phyloP scores from a whole-genome alignment of 2,797 vertebrate genomes.

The Pseudotriccus pelzelni region DNA sequence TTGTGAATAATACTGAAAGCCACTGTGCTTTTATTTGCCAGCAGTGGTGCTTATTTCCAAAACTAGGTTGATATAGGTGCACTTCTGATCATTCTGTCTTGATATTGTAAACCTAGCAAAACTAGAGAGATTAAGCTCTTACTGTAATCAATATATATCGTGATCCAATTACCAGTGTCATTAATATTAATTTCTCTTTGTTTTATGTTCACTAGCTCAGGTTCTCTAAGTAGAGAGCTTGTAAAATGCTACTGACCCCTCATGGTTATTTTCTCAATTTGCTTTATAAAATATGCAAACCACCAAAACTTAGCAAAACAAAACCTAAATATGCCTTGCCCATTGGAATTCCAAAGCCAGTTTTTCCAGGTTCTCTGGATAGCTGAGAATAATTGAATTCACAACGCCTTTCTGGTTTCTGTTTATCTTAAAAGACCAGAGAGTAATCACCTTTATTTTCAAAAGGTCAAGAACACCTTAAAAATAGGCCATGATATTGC shows the following conservation, averaged over 20 bases:
- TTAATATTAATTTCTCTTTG: not conserved
- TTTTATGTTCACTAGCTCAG: not conserved
- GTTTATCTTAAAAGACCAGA: not conserved
- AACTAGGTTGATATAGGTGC: not conserved
- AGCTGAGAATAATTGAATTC: not conserved
- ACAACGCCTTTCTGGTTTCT: accelerated
- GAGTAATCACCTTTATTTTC: not conserved
- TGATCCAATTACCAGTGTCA: not conserved
- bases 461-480: not conserved
- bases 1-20: not conserved
- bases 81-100: not conserved
- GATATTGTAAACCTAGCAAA: not conserved
- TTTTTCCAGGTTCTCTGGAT: not conserved
- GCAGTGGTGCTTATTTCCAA: not conserved
- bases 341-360: not conserved
- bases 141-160: not conserved
- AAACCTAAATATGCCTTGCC: not conserved
- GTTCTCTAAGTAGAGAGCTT: not conserved
- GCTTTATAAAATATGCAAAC: not conserved
- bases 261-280: not conserved
- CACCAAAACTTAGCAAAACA: not conserved
- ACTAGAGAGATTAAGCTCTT: not conserved
- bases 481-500: not conserved
- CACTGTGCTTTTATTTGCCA: not conserved
- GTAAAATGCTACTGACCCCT: not conserved